These are phyloP conservation scores for Cairina moschata DNA, from an alignment of 2,113 vertebrate genomes.

Conservation along the genomic window DNA sequence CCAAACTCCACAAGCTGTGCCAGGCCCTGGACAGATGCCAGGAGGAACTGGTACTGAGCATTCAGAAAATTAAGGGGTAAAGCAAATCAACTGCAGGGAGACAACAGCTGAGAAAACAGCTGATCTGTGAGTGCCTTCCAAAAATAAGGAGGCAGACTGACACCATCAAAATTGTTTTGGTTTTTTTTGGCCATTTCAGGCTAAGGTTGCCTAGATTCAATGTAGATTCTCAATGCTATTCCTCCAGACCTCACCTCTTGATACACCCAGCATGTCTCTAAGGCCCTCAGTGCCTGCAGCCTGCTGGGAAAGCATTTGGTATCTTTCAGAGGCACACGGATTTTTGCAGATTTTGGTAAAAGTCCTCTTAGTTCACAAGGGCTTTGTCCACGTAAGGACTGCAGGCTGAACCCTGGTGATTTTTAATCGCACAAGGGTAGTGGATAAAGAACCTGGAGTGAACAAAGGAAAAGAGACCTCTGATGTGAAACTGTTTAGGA, in stretches of 20 bases:
- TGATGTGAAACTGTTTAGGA: neutral
- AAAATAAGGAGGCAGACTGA: neutral
- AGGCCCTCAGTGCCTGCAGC: neutral
- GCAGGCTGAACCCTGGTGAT: neutral
- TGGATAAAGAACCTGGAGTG: neutral
- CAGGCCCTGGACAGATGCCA: neutral
- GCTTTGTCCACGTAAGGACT: neutral
- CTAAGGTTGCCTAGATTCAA: neutral
- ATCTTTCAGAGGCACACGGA: neutral
- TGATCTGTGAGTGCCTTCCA: neutral
- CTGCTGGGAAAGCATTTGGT: neutral
- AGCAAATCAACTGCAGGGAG: neutral
- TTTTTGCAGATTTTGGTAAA: neutral
- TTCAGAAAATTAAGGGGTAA: neutral
- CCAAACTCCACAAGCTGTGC: neutral
- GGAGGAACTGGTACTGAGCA: neutral
- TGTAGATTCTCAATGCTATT: neutral
- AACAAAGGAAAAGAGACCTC: neutral
- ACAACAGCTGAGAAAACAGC: neutral
- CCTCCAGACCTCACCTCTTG: neutral
- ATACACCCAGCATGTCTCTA: neutral
- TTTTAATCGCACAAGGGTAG: neutral
- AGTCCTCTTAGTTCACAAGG: neutral
- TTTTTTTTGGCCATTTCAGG: neutral
- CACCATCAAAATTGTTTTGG: accelerated